Evolutionary conservation across 2,113 vertebrate genomes (phyloP).

Genomic region (Lepidothrix coronata): DNA sequence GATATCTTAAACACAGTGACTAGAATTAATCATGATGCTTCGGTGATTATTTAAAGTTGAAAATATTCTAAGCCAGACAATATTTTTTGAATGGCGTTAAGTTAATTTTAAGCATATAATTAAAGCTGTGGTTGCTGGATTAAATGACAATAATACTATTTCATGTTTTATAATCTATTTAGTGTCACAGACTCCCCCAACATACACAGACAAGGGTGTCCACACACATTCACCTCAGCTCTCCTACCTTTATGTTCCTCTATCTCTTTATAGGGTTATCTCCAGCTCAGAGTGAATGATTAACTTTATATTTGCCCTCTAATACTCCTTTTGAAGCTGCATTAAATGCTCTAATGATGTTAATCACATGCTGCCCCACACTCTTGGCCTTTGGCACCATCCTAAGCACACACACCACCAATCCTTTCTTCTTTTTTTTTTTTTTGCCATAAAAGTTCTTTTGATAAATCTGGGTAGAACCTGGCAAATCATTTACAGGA

Average conservation of each 20-base stretch:
- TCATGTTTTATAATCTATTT: background rate
- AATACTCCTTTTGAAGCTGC: background rate
- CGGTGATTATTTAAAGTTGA: background rate
- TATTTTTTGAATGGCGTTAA: background rate
- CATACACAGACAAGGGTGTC: accelerated
- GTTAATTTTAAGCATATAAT: background rate
- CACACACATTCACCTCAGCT: background rate
- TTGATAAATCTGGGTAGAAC: background rate
- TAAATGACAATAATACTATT: background rate
- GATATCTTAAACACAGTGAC: background rate
- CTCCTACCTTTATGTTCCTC: background rate
- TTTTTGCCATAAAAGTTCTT: background rate
- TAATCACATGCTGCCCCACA: background rate
- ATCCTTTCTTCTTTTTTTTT: background rate
- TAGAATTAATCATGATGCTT: background rate
- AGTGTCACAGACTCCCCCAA: background rate
- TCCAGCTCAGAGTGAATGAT: background rate
- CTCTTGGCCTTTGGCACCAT: background rate
- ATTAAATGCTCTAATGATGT: background rate
- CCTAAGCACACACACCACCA: background rate
- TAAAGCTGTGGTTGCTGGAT: background rate
- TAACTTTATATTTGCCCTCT: background rate
- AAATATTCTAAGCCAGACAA: background rate
- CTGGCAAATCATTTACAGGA: background rate
- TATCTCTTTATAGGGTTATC: background rate